Percentiles rank a stretch among this genome's conserved stretches.
These are phyloP conservation scores for Drosophila elegans DNA, from an alignment of 1,140 invertebrate genomes.

Conservation along the genomic window DNA sequence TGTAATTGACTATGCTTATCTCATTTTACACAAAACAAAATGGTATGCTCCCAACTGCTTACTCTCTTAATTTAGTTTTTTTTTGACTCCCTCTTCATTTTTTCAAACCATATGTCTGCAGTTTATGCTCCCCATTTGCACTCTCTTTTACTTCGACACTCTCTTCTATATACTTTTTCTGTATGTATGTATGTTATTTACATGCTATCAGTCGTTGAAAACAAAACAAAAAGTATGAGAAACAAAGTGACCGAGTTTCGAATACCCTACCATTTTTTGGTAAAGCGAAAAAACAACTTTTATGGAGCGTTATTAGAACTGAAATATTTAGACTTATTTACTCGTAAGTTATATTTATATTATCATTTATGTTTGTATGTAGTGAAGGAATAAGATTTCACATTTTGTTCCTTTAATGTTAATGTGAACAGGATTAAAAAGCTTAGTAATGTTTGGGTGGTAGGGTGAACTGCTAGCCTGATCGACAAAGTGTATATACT, in stretches of 20 bases:
- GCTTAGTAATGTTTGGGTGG: no score
- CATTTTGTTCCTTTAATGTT: no score
- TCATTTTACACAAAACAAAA: not conserved
- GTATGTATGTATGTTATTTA: constrained; percentile 39
- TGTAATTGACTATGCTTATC: not conserved
- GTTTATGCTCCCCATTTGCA: constrained; percentile 11
- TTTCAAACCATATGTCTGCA: constrained; percentile 2
- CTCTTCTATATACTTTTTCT: constrained; percentile 8
- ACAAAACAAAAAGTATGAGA: constrained; percentile 10
- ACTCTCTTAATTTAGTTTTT: not conserved
- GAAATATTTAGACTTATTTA: no score
- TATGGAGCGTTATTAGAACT: no score
- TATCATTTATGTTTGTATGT: no score
- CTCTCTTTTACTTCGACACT: constrained; percentile 5
- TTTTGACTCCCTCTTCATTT: not conserved
- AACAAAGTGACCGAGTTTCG: not conserved
- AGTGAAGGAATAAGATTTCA: no score
- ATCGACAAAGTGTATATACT: not conserved
- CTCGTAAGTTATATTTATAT: no score
- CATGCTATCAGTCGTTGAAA: constrained; percentile 40
- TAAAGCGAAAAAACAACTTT: no score
- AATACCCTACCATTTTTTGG: not conserved
- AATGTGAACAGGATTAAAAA: not conserved
- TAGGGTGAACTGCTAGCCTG: no score
- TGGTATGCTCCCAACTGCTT: not conserved